phyloP scores from a whole-genome alignment of 2,113 vertebrate genomes.

The Neotoma lepida region DNA sequence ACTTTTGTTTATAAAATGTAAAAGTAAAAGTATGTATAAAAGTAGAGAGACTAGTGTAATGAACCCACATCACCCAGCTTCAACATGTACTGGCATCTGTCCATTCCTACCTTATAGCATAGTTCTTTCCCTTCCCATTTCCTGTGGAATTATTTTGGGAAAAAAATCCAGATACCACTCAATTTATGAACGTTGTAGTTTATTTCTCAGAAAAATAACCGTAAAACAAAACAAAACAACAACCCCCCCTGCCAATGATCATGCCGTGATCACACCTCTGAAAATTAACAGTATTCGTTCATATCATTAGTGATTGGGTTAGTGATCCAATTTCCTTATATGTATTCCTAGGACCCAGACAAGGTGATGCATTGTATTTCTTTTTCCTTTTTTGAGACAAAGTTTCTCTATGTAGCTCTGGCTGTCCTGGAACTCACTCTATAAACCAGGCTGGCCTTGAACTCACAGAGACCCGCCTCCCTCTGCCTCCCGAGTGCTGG shows the following conservation, averaged over 20 bases:
- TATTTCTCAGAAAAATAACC: constrained; percentile 58
- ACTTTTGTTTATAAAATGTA: constrained; percentile 27
- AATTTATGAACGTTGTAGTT: constrained; percentile 12
- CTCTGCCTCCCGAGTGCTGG: background rate
- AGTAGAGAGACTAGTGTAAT: constrained; percentile 22
- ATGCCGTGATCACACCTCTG: background rate
- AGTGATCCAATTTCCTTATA: constrained; percentile 19
- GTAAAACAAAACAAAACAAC: constrained; percentile 14
- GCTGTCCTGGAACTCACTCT: background rate
- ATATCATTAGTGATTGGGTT: constrained; percentile 42
- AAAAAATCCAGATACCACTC: constrained; percentile 4
- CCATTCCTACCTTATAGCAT: background rate
- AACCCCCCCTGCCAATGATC: background rate
- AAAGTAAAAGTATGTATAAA: background rate
- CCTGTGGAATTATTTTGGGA: constrained; percentile 47
- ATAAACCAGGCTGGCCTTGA: background rate
- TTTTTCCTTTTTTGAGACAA: background rate
- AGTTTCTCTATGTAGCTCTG: background rate
- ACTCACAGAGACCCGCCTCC: background rate
- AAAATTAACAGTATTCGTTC: constrained; percentile 50
- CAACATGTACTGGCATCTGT: background rate
- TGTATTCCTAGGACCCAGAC: constrained; percentile 26
- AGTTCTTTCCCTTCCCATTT: background rate
- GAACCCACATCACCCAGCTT: constrained; percentile 4
- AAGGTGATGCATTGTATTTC: constrained; percentile 18